Evolutionary conservation across 2,113 vertebrate species (phyloP).

Genomic region (Xiphophorus hellerii): DNA sequence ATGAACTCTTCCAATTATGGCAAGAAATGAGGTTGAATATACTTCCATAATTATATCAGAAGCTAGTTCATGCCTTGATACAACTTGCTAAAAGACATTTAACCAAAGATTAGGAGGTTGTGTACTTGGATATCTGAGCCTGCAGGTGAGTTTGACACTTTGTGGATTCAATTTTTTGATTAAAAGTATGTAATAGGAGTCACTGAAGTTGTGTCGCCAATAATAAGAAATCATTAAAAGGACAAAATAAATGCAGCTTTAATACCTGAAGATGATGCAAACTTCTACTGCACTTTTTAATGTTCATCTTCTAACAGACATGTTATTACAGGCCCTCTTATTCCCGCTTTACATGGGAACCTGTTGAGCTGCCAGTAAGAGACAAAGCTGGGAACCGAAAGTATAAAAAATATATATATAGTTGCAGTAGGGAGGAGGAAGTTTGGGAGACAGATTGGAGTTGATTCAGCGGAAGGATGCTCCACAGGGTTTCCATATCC

Average conservation of each 20-base stretch:
- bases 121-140: neutral
- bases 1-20: neutral
- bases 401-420: neutral
- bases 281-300: neutral
- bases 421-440: constrained; percentile 37
- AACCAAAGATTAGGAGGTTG: neutral
- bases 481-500: constrained; percentile 43
- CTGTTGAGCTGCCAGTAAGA: neutral
- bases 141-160: neutral
- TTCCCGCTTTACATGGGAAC: neutral
- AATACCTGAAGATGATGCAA: neutral
- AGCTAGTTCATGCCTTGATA: neutral
- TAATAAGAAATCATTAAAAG: neutral
- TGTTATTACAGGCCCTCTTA: neutral
- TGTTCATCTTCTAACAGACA: neutral
- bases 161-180: neutral
- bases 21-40: neutral
- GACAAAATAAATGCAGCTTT: neutral
- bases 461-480: constrained; percentile 42
- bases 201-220: neutral
- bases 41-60: neutral
- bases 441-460: constrained; percentile 45
- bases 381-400: constrained; percentile 12
- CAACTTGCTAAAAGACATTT: neutral
- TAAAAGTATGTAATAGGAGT: neutral